A percentile compares a stretch with the other conserved stretches of the same genome.
These are phyloP conservation scores for Coregonus sp. DNA, from an alignment of 2,797 vertebrate species.

Conservation along the genomic window DNA sequence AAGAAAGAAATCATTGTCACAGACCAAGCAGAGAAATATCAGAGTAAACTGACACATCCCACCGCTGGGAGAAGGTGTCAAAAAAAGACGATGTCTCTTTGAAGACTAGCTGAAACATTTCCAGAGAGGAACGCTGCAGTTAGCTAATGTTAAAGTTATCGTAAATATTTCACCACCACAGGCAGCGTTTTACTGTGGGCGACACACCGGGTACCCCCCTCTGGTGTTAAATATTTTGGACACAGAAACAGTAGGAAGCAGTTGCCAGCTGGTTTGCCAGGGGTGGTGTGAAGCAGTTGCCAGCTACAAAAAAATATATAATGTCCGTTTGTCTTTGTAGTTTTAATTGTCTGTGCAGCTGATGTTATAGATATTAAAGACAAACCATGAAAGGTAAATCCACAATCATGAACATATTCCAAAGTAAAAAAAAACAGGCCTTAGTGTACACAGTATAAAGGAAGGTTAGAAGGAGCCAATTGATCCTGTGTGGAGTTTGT, in stretches of 20 bases:
- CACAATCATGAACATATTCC: not conserved
- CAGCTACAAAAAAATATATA: too few species aligned
- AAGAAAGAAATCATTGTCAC: conserved; percentile 20
- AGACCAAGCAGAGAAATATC: conserved; percentile 30
- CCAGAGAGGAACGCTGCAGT: conserved; percentile 43
- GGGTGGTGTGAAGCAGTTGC: too few species aligned
- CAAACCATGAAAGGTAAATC: not conserved
- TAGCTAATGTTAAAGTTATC: conserved; percentile 35
- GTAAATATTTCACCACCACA: conserved; percentile 10
- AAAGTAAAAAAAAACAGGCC: conserved; percentile 31
- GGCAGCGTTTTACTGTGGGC: too few species aligned
- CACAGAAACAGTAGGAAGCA: too few species aligned
- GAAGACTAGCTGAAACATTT: conserved; percentile 37
- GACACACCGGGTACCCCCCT: too few species aligned
- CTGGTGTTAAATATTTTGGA: too few species aligned
- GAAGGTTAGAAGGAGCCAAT: conserved; percentile 34
- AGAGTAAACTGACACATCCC: conserved; percentile 16
- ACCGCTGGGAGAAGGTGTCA: conserved; percentile 46
- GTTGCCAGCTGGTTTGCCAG: too few species aligned
- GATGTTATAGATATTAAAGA: conserved; percentile 27
- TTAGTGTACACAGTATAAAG: conserved; percentile 24
- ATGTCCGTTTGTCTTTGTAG: not conserved
- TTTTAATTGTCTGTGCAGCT: not conserved
- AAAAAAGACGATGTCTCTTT: conserved; percentile 28
- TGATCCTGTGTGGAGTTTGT: conserved; percentile 45